Evolutionary conservation across 2,797 vertebrate genomes (phyloP).

Genomic region (Parauchenoglanis punctatus): DNA sequence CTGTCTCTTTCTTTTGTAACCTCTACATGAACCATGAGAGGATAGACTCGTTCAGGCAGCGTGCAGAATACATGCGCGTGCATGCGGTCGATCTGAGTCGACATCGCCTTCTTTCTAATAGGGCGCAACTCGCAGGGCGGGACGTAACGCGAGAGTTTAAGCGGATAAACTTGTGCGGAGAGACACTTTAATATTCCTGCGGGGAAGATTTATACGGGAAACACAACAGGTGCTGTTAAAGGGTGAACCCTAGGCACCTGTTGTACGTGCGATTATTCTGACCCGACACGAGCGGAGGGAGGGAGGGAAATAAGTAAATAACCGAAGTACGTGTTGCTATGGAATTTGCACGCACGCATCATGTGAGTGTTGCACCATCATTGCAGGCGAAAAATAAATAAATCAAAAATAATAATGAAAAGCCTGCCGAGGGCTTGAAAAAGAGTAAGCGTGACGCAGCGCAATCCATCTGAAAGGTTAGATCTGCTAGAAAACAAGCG

Average conservation of each 20-base stretch:
- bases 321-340: too few species aligned
- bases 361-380: background rate
- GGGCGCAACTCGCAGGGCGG: background rate
- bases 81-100: background rate
- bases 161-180: background rate
- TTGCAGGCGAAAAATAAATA: background rate
- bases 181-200: background rate
- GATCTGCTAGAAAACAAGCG: conserved; percentile 59
- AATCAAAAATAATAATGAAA: background rate
- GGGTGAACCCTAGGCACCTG: background rate
- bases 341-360: background rate
- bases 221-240: background rate
- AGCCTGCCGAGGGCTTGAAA: background rate
- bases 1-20: conserved; percentile 43
- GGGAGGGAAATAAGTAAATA: background rate
- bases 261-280: background rate
- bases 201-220: background rate
- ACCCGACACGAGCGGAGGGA: background rate
- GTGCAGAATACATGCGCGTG: too few species aligned
- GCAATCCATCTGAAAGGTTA: conserved; percentile 69
- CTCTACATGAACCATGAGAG: conserved; percentile 36
- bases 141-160: background rate
- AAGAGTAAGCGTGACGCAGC: background rate
- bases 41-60: conserved; percentile 5
- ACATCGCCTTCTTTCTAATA: background rate